Evolutionary conservation across 2,797 vertebrate species (phyloP), one percentile per base, ranked within the genome.

Genomic region (Sebastiscus albofasciatus): DNA sequence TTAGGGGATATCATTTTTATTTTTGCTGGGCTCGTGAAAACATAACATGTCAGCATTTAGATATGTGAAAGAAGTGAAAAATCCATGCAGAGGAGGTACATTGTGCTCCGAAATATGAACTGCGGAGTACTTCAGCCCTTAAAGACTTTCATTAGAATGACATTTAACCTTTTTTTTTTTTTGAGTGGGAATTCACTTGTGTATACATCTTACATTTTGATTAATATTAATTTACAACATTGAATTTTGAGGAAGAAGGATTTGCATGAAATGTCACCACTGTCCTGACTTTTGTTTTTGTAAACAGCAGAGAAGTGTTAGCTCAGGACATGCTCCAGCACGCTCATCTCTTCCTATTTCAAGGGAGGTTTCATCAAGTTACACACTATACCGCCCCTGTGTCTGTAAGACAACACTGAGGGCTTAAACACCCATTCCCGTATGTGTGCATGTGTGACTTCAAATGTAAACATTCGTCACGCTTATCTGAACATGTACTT

Each of bases 401-500:
- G 36, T 83, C 87, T 89, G 82, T 24, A n/a, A 89, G 72, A 80
- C 88, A 74, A 22, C 18, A 33, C 77, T 5, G 66, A 75, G 86
- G 83, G 83, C 73, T 66, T 3, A 46, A 39, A 39, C 39, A 4
- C 8, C 33, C 34, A 61, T 13, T 62, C 2, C 18, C 10, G 24
- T 62, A n/a, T 55, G 27, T 26, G 22, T 70, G 80, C 22, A 14
- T 56, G 54, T 72, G 64, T 64, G 70, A 24, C 39, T 42, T 2
- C 77, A 60, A 61, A 76, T 77, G 73, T 89, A 85, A 90, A 85
- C 88, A 85, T 82, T 70, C 74, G 67, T 65, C 49, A 66, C 36
- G 54, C 73, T 74, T 76, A 77, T 85, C 77, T 77, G 33, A 31
- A 46, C 65, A 13, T 70, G 69, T 16, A 3, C 75, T 61, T 60